Base-by-base conservation (phyloP, 2,797 vertebrate species). In the Artibeus lituratus region DNA sequence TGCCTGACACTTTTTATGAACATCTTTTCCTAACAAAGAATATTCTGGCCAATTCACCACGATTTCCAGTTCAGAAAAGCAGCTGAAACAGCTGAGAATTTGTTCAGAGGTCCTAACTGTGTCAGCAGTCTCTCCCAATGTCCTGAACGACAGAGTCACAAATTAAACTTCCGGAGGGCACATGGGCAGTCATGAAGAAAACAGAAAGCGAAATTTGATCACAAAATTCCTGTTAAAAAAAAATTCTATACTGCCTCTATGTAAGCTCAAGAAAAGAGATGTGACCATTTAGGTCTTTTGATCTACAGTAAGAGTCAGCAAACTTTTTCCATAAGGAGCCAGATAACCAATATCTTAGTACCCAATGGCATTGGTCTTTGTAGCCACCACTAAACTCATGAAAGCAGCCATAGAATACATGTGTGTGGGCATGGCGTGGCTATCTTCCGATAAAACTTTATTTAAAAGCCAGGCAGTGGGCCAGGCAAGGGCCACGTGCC, bases 21-120 rank as follows among this genome's bases (percentile, higher is more conserved):
- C 39, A 92, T 80, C 37, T 74, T 94, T 89, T 91, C 85, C 83
- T 95, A 91, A 53, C 16, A 82, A 94, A 93, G 65, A 96, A 88
- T 9, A 82, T 44, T 86, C 69, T 39, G 87, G 83, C 55, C 76
- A 47, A 69, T 10, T 55, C 83, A 62, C 81, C 59, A 77, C 90
- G 57, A 94, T 94, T 73, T 94, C 93, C n/a, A 67, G 67, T 51
- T 92, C 93, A 87, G 95, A 70, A 78, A 94, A 94, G 49, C 76
- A 96, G 84, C 73, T 89, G 65, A 93, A 91, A 42, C 55, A 39
- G 92, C 16, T n/a, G 77, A 77, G 53, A 76, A 74, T 94, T 70
- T 82, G 47, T 88, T 94, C 47, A 62, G 77, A 35, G 87, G 96
- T 74, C 42, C 78, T 81, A 19, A 87, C 65, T 62, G 86, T 89